Base-by-base conservation (phyloP, 2,797 vertebrate species). In the Acanthornis magna region DNA sequence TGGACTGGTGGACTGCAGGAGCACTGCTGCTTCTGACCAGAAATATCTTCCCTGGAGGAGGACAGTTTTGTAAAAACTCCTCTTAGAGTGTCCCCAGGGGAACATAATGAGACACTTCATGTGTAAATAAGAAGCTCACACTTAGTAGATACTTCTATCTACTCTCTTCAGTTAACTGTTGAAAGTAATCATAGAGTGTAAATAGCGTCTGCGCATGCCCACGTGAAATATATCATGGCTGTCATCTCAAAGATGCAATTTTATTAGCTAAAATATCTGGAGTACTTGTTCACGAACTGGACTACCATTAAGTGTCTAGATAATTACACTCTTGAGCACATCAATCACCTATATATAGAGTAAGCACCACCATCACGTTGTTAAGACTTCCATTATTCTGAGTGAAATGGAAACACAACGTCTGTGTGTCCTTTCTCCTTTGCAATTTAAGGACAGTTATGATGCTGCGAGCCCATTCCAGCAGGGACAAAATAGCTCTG, bases 161-260 rank as follows among this genome's bases (percentile, higher is more conserved):
- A 32, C 25, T 65, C 10, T 57, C 83, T 88, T 71, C 34, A 74
- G 16, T 36, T 73, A 51, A n/a, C 27, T 76, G 25, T 25, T 62
- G 63, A 82, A 85, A 85, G 62, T 50, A 82, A 16, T 72, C 21
- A 6, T 38, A 15, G 18, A 36, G 7, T 22, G 29, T 60, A 91
- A 88, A 76, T 18, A 79, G 21, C 0, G 0, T 25, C n/a, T 0
- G 0, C 1, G 0, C 0, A 0, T 66, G 12, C 26, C 47, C 71
- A 67, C 0, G 0, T 68, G 67, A 91, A 88, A 73, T 65, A 27
- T 25, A 71, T 68, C 30, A 80, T 26, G n/a, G 5, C 10, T 93
- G 53, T 61, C 15, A 38, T 43, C 51, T 67, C 72, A 67, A 55
- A 72, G 42, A 50, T 51, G n/a, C 12, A 54, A 53, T 32, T 85